A percentile compares a stretch with the other conserved stretches of the same genome.
Evolutionary conservation across 92 coral and sea anemone genomes (phyloP).

Genomic region (Palythoa heliodiscus): DNA sequence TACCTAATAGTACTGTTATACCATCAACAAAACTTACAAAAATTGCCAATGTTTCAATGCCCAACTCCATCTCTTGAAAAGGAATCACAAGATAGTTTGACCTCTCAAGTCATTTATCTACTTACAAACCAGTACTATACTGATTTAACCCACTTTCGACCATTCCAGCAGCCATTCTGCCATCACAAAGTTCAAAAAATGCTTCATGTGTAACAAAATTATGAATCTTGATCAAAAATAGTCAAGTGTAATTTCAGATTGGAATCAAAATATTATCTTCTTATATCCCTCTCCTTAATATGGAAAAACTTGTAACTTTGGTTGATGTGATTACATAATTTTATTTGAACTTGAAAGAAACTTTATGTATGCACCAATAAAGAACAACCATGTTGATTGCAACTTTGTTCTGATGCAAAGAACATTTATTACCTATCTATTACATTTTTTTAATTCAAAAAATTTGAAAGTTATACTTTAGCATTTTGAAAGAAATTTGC

Average conservation of each 20-base stretch:
- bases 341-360: too few species aligned
- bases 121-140: not conserved
- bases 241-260: not conserved
- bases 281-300: not conserved
- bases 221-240: not conserved
- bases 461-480: too few species aligned
- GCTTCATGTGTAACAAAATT: not conserved
- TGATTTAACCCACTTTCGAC: not conserved
- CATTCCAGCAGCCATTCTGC: conserved; percentile 21
- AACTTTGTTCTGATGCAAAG: too few species aligned
- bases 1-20: not conserved
- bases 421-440: too few species aligned
- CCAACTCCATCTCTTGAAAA: conserved; percentile 8
- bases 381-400: too few species aligned
- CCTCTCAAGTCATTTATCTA: not conserved
- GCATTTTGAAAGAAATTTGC: too few species aligned
- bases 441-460: too few species aligned
- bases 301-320: not conserved
- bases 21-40: conserved; percentile 6
- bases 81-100: not conserved
- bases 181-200: not conserved
- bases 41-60: not conserved
- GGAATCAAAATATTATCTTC: not conserved
- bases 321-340: too few species aligned
- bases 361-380: too few species aligned